Base-by-base conservation (phyloP, 2,113 vertebrate species). In the Atlantisia rogersi region DNA sequence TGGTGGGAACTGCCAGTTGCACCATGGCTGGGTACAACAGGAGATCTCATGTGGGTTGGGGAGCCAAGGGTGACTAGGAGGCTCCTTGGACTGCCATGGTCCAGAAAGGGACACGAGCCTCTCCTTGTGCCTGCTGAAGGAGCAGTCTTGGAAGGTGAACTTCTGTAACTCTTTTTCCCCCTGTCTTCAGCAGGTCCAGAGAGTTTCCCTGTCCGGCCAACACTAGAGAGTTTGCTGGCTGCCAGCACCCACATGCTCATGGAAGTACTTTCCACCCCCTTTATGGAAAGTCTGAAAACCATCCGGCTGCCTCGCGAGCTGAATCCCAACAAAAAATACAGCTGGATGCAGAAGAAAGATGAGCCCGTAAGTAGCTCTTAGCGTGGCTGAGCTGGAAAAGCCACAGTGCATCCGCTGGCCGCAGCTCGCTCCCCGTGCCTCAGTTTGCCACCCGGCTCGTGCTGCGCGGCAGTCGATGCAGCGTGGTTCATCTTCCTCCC, bases 271-370 rank as follows among this genome's bases (percentile, higher is more conserved):
- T 99, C 99, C 70, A 94, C 98, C 68, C 98, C 98, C 65, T 97
- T 98, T 1, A 95, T 97, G 95, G 98, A 98, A 91, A 97, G 97
- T 12, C 96, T 98, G 91, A 99, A 98, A 94, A 99, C 98, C 97
- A 97, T 99, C 84, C 97, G 98, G 80, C 98, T 99, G 63, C 98
- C 99, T 6, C 97, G 99, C 86, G 98, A 98, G 37, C 98, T 99
- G 94, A 98, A 99, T 94, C 99, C 99, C 91, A 98, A 98, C 98
- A 99, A 99, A 98, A 99, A 99, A 85, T 99, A 99, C 97, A 99
- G 99, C 98, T 99, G 99, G 99, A 99, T 99, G 98, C 99, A 98
- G 96, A 99, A 99, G 97, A 99, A 99, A 87, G 99, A 99, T 42
- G 98, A 99, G 89, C 98, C 98, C 18, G 99, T 99, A 97, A 98